A percentile compares a stretch with the other conserved stretches of the same genome.
Evolutionary conservation across 2,113 vertebrate species (phyloP).

Genomic region (Saimiri boliviensis): DNA sequence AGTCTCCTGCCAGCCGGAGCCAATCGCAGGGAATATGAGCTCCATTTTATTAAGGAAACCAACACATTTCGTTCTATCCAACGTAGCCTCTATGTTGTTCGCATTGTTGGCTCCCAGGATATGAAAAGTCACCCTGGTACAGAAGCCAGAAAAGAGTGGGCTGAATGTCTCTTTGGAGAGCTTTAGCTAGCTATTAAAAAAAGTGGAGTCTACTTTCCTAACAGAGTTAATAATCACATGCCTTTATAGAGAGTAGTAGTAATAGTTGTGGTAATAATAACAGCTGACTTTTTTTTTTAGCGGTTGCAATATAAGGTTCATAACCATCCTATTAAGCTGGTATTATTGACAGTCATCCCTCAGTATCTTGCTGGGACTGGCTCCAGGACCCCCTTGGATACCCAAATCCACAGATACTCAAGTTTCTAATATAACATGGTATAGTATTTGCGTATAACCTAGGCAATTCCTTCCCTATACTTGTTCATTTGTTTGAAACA

Average conservation of each 20-base stretch:
- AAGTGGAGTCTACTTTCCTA: neutral
- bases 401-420: neutral
- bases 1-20: neutral
- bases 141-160: neutral
- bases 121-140: slow-evolving; percentile 16
- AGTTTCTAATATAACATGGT: neutral
- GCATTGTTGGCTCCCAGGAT: slow-evolving; percentile 42
- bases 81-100: slow-evolving; percentile 3
- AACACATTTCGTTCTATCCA: neutral
- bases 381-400: neutral
- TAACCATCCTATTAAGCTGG: neutral
- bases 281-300: neutral
- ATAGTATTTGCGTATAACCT: neutral
- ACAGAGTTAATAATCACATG: neutral
- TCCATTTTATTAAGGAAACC: slow-evolving; percentile 45
- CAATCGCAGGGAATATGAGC: neutral
- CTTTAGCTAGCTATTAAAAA: neutral
- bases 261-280: neutral
- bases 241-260: neutral
- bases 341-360: neutral
- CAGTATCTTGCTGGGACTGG: neutral
- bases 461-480: neutral
- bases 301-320: neutral
- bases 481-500: no score
- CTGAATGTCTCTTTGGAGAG: neutral